phyloP scores from a whole-genome alignment of 2,113 vertebrate species.

The Actenoides hombroni region DNA sequence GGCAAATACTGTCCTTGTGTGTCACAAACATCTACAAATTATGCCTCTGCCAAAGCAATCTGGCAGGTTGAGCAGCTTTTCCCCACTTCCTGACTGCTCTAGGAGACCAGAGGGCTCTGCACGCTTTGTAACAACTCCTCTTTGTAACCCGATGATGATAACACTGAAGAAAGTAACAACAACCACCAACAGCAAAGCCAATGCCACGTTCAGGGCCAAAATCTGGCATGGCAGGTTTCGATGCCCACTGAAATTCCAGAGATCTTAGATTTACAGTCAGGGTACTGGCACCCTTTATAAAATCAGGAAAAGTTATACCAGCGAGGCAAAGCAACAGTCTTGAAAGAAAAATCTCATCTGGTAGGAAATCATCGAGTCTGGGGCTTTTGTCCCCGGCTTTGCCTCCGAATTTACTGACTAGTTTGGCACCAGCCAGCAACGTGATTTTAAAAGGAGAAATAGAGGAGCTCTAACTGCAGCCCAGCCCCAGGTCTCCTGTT shows the following conservation, averaged over 20 bases:
- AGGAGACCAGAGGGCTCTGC: background rate
- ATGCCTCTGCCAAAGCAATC: background rate
- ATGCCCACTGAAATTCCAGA: background rate
- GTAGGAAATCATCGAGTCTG: background rate
- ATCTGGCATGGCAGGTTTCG: background rate
- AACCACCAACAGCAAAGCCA: background rate
- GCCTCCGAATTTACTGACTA: background rate
- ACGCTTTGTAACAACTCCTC: rapidly evolving
- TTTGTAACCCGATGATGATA: background rate
- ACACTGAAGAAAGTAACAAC: background rate
- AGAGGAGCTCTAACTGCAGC: background rate
- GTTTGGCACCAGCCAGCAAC: background rate
- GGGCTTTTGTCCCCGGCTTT: background rate
- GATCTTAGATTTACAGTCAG: background rate
- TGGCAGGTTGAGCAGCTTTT: background rate
- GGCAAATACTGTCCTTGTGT: background rate
- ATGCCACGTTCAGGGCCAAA: background rate
- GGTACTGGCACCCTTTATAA: background rate
- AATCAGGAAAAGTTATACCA: background rate
- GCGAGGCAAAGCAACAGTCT: background rate
- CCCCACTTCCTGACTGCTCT: background rate
- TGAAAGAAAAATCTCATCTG: background rate
- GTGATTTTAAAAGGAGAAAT: background rate
- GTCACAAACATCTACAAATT: background rate
- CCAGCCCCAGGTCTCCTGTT: background rate